Conservation (phyloP, 1,140 invertebrate species). For the Tetramorium alpestre region DNA sequence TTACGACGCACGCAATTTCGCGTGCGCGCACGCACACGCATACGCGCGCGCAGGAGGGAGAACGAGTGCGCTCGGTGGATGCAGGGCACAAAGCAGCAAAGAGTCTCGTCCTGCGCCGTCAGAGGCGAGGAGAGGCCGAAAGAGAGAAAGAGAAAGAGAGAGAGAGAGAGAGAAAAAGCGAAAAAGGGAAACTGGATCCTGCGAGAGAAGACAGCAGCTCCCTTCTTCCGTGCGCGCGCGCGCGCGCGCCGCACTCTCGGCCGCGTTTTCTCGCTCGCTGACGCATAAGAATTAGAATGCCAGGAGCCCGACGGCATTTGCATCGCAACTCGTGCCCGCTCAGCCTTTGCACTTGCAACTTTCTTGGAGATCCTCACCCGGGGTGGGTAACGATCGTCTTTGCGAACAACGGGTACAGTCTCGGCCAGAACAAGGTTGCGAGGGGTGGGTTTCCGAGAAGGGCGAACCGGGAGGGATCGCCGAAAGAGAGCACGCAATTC, state of each 20-base stretch:
- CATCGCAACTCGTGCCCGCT: constrained; percentile 49
- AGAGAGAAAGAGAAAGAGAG: background rate
- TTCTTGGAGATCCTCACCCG: constrained; percentile 38
- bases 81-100: constrained; percentile 70
- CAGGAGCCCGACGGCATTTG: constrained; percentile 44
- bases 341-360: constrained; percentile 71
- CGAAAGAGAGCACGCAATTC: background rate
- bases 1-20: constrained; percentile 67
- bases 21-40: constrained; percentile 46
- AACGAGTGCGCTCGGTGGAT: constrained; percentile 65
- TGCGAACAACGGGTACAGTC: constrained; percentile 59
- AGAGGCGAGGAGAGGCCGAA: constrained; percentile 11
- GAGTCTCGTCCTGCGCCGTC: constrained; percentile 36
- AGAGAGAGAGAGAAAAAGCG: background rate
- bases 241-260: constrained; percentile 64
- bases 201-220: constrained; percentile 61
- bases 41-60: constrained; percentile 14
- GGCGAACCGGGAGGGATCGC: constrained; percentile 7
- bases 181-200: constrained; percentile 74
- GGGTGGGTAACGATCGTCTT: constrained; percentile 63
- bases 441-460: constrained; percentile 1
- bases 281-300: constrained; percentile 68
- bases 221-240: constrained; percentile 69
- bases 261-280: constrained; percentile 65
- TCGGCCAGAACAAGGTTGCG: constrained; percentile 45